phyloP scores from a whole-genome alignment of 2,797 vertebrate species.

The Muscicapa striata region DNA sequence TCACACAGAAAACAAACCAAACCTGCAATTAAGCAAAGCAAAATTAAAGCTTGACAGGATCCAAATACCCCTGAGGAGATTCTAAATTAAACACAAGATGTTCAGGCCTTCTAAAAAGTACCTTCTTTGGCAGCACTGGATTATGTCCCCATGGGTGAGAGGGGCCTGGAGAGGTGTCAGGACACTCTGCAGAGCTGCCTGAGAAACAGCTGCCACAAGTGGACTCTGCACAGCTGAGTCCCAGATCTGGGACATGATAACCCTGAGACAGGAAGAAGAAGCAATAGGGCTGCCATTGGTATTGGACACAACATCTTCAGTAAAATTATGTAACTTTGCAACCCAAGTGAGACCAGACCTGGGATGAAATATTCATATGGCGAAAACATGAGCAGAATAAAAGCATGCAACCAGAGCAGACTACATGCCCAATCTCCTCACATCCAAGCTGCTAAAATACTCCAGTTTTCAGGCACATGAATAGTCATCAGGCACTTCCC shows the following conservation, averaged over 20 bases:
- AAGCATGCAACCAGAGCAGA: background rate
- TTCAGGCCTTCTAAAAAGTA: background rate
- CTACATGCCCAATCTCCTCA: background rate
- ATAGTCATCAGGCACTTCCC: background rate
- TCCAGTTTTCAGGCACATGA: background rate
- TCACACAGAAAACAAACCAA: background rate
- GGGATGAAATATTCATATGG: background rate
- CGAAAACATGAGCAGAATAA: background rate
- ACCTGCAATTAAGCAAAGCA: slow-evolving; percentile 1
- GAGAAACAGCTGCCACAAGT: background rate
- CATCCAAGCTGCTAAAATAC: background rate
- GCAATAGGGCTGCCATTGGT: background rate
- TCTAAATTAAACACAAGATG: slow-evolving; percentile 37
- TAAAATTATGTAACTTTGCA: background rate
- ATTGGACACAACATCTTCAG: background rate
- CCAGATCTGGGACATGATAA: background rate
- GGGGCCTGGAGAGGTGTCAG: background rate
- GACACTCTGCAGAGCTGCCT: background rate
- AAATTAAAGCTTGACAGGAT: slow-evolving; percentile 33
- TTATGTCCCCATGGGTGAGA: background rate
- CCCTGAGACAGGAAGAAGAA: background rate
- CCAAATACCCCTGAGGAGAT: slow-evolving; percentile 4
- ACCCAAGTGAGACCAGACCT: background rate
- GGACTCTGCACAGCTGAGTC: background rate
- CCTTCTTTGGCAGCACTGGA: background rate